Evolutionary conservation across 2,888 invertebrate genomes (phyloP), one percentile per base, ranked within the genome.

Genomic region (Chalcosyrphus nemorum): DNA sequence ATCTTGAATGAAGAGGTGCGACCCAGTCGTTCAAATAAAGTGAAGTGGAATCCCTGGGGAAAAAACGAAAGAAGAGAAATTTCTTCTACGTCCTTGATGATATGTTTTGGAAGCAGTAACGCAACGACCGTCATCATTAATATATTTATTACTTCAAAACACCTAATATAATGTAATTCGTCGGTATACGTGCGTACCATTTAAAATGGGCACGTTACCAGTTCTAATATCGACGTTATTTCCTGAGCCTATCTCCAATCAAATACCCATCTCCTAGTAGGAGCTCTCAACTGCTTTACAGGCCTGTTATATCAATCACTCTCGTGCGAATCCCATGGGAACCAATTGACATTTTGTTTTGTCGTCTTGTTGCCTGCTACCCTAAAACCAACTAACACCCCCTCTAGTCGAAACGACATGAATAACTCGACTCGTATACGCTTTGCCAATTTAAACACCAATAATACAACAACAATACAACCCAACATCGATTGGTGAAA

Each of bases 131-230:
- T 76, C 66, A 68, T 81, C 81, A 81, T 81, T 76, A 76, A 81
- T 70, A 81, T 76, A 81, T 75, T 76, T 76, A 81, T 75, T 76
- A 81, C 59, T 81, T 70, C 68, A 70, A n/a, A 75, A 68, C 76
- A 81, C 68, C 61, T 61, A 75, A 56, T 54, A 63, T 68, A 61
- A 68, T 41, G 38, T 63, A 81, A 76, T 74, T 54, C 63, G 72
- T 52, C 27, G 38, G 61, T 61, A 61, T 75, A 81, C 75, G 75
- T 76, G 75, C 63, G 47, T 19, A 38, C 19, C 76, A 68, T 81
- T 70, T 81, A 54, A 66, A 74, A 59, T 54, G 35, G 57, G 35
- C 29, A 35, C 17, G 27, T n/a, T n/a, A n/a, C n/a, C n/a, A n/a
- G 45, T 47, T 47, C 45, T 47, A 57, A 47, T 68, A 56, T 47